Evolutionary conservation across 2,113 vertebrate genomes (phyloP).

Genomic region (Menura novaehollandiae): DNA sequence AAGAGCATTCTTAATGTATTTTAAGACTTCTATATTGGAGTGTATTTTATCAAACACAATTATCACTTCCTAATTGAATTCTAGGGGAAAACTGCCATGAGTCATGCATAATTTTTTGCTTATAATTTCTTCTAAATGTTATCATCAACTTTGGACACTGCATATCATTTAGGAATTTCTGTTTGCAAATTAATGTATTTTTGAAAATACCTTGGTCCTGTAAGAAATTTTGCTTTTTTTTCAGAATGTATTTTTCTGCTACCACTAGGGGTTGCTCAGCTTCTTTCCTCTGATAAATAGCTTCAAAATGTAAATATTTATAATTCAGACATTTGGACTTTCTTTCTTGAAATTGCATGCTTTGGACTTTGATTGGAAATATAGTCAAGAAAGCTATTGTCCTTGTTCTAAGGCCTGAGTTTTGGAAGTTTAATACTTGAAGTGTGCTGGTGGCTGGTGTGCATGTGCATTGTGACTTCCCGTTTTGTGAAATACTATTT

Average conservation of each 20-base stretch:
- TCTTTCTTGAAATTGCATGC: background rate
- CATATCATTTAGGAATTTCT: background rate
- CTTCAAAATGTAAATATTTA: background rate
- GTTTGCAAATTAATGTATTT: background rate
- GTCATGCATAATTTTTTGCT: background rate
- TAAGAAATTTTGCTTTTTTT: background rate
- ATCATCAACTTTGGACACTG: background rate
- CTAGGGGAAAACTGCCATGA: background rate
- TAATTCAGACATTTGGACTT: background rate
- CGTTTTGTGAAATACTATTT: background rate
- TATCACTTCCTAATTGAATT: background rate
- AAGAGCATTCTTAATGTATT: background rate
- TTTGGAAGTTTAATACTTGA: background rate
- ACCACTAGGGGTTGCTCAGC: conserved; percentile 57
- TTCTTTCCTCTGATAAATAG: conserved; percentile 13
- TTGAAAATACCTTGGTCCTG: background rate
- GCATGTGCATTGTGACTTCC: background rate
- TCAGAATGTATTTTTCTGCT: background rate
- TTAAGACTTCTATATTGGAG: background rate
- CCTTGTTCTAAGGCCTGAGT: background rate
- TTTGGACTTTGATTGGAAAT: background rate
- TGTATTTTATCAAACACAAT: background rate
- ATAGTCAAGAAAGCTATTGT: background rate
- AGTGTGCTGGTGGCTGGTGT: background rate
- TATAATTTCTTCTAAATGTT: background rate